Base-by-base conservation (phyloP, 2,888 invertebrate genomes). In the Herminia tarsipennalis region DNA sequence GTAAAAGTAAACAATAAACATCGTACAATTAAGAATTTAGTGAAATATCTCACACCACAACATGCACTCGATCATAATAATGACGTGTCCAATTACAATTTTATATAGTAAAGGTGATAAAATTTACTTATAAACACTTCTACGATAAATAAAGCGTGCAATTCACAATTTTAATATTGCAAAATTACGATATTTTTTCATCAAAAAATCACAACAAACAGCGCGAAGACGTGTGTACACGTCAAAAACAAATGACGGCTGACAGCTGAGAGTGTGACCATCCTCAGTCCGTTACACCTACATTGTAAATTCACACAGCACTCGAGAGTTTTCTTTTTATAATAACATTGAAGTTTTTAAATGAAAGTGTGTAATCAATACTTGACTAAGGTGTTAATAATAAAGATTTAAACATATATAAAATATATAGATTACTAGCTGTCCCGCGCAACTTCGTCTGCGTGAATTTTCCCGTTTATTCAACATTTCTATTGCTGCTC, bases 221-320 rank as follows among this genome's bases (percentile, higher is more conserved):
- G 51, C 45, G 40, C 14, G 29, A 34, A 21, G 25, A 63, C 56
- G 50, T 58, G 40, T 64, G 56, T 45, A 65, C 65, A 63, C 66
- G 70, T 71, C 72, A 71, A 72, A 67, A 64, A 70, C 70, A 67
- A 67, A 52, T 64, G 70, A 68, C 60, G 49, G 55, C 30, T 46
- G 50, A 36, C 13, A 16, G 10, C 5, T 16, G 21, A 8, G 10
- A 35, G 44, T 49, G 46, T 60, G 45, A 41, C 44, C 41, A 53
- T 14, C 16, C 4, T 25, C n/a, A n/a, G n/a, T n/a, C n/a, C n/a
- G n/a, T n/a, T n/a, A n/a, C n/a, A n/a, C n/a, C n/a, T n/a, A n/a
- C n/a, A n/a, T n/a, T n/a, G n/a, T n/a, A n/a, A n/a, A n/a, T n/a
- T n/a, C n/a, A n/a, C n/a, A n/a, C n/a, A n/a, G n/a, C n/a, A n/a